Percentiles rank a stretch among this genome's conserved stretches.
Evolutionary conservation across 2,888 invertebrate species (phyloP).

Genomic region (Agrypnus murinus): DNA sequence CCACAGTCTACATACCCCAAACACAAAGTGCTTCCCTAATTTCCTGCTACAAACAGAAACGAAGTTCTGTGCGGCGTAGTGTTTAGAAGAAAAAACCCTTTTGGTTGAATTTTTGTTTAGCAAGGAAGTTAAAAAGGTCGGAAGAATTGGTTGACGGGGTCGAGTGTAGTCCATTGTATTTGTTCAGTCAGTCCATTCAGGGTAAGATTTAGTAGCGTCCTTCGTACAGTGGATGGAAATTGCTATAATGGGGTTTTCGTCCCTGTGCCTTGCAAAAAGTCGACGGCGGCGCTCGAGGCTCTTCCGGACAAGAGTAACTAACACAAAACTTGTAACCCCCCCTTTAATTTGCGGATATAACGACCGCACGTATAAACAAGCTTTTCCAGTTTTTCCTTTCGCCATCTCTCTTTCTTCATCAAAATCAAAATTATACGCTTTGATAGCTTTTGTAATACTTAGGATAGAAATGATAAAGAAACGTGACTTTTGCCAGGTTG

Average conservation of each 20-base stretch:
- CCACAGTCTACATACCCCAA: not conserved
- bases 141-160: slow-evolving; percentile 53
- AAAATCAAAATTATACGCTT: not conserved
- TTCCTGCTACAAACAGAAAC: slow-evolving; percentile 38
- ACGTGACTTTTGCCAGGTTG: slow-evolving; percentile 9
- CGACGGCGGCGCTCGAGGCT: slow-evolving; percentile 28
- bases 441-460: not conserved
- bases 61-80: slow-evolving; percentile 21
- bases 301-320: slow-evolving; percentile 38
- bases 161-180: slow-evolving; percentile 50
- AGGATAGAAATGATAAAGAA: not conserved
- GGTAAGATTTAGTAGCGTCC: slow-evolving; percentile 41
- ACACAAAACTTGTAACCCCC: slow-evolving; percentile 28
- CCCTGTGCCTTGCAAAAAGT: slow-evolving; percentile 36
- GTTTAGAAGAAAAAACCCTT: slow-evolving; percentile 31
- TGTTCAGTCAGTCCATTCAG: slow-evolving; percentile 47
- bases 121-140: slow-evolving; percentile 52
- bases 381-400: slow-evolving; percentile 1
- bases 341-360: slow-evolving; percentile 30
- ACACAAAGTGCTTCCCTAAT: slow-evolving; percentile 34
- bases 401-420: slow-evolving; percentile 8
- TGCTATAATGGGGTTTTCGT: slow-evolving; percentile 43
- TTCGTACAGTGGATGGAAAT: slow-evolving; percentile 42
- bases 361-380: slow-evolving; percentile 23
- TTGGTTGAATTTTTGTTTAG: slow-evolving; percentile 39